Percentiles rank a stretch among this genome's conserved stretches.
Conservation (phyloP, 2,888 invertebrate genomes). For the Drosophila longiperda region DNA sequence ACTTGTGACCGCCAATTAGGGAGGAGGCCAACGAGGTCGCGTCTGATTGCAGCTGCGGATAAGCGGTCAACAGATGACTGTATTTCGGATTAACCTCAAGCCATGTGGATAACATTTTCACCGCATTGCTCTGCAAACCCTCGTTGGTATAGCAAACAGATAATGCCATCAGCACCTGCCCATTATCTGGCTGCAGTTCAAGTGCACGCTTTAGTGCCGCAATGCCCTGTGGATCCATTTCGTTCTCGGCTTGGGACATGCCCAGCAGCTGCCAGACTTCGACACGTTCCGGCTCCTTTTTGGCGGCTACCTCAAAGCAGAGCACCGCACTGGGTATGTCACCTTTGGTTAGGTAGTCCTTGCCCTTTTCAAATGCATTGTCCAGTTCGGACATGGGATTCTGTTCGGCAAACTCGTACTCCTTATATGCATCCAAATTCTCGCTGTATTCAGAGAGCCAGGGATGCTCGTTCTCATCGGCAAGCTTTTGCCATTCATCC, state of each 20-base stretch:
- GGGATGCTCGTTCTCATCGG: conserved; percentile 87
- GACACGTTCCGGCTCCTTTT: conserved; percentile 91
- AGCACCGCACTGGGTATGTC: conserved; percentile 98
- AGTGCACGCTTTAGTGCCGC: conserved; percentile 95
- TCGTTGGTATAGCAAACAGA: conserved; percentile 99
- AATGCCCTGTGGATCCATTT: conserved; percentile 97
- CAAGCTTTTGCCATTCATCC: conserved; percentile 92
- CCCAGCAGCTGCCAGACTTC: conserved; percentile 96
- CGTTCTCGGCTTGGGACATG: conserved; percentile 98
- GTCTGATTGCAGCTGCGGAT: conserved; percentile 57
- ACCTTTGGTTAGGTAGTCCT: conserved; percentile 92
- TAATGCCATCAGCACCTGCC: conserved; percentile 94
- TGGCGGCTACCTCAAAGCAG: conserved; percentile 97
- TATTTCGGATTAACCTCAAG: conserved; percentile 93
- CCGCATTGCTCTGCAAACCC: conserved; percentile 95
- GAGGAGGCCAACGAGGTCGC: conserved; percentile 84
- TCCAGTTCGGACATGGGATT: conserved; percentile 93
- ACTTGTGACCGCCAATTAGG: conserved; percentile 84
- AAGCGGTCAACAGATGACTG: conserved; percentile 87
- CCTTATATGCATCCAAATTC: conserved; percentile 88
- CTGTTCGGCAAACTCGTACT: conserved; percentile 87
- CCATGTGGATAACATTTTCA: conserved; percentile 92
- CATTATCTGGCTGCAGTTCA: conserved; percentile 91
- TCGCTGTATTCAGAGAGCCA: conserved; percentile 90
- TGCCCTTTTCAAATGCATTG: conserved; percentile 94